Percentiles rank a stretch among this genome's conserved stretches.
These are phyloP conservation scores for Entomobrya multifasciata DNA, from an alignment of 2,888 invertebrate species.

Conservation along the genomic window DNA sequence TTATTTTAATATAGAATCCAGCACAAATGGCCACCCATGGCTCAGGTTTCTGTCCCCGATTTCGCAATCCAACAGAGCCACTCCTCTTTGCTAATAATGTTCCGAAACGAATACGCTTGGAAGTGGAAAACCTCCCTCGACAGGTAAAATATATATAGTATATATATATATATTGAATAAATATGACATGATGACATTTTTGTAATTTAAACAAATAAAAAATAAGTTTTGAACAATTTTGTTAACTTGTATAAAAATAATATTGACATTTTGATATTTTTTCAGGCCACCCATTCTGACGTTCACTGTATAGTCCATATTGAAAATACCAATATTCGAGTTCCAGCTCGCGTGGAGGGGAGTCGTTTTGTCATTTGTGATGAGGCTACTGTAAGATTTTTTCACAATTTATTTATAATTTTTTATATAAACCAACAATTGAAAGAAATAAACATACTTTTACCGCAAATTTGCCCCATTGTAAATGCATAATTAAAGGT, in stretches of 20 bases:
- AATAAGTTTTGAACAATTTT: background rate
- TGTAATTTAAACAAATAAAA: background rate
- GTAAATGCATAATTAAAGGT: too few species aligned
- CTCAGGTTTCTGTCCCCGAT: conserved; percentile 89
- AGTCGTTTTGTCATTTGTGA: conserved; percentile 93
- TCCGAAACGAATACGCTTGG: conserved; percentile 92
- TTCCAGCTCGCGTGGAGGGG: conserved; percentile 91
- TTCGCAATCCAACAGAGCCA: conserved; percentile 87
- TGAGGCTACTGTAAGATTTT: conserved; percentile 91
- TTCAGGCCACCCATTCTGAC: conserved; percentile 89
- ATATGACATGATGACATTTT: background rate
- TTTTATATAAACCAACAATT: too few species aligned
- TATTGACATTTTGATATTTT: conserved; percentile 20
- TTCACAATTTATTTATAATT: too few species aligned
- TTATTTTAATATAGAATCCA: conserved; percentile 83
- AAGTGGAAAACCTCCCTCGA: conserved; percentile 94
- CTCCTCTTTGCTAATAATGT: conserved; percentile 94
- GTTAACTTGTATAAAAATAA: background rate
- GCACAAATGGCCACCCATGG: conserved; percentile 84
- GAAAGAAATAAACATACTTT: too few species aligned
- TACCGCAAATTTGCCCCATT: too few species aligned
- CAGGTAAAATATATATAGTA: conserved; percentile 83
- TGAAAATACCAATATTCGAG: conserved; percentile 93
- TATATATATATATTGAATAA: background rate
- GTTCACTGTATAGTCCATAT: conserved; percentile 95